Base-by-base conservation (phyloP, 2,888 invertebrate genomes). In the Drosophila yooni region DNA sequence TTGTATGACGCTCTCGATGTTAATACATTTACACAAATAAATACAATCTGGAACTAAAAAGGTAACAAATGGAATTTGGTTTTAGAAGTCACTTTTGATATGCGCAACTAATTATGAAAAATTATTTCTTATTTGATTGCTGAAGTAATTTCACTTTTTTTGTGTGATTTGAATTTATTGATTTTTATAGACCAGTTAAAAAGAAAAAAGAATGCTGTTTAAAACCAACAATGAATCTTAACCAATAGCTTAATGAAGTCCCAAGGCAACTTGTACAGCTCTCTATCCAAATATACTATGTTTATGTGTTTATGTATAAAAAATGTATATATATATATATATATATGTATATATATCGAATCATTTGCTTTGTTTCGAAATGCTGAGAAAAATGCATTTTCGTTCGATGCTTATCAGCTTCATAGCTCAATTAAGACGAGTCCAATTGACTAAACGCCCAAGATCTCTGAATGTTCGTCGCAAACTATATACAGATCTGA, bases 381-480 rank as follows among this genome's bases (percentile, higher is more conserved):
- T 40, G 18, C 48, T 50, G 27, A 0, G 25, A 62, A 52, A 53
- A 34, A 51, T 62, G 36, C 21, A 50, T 36, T 57, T 56, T 40
- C 40, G 40, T 34, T 60, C 51, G 52, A 11, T 54, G 70, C 74
- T 72, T 76, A 78, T 76, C 76, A 69, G 57, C 38, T 56, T 8
- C n/a, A n/a, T 38, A 48, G 57, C 52, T 74, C 59, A 78, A 78
- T 78, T 75, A 67, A 76, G 70, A 71, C 80, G 80, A 75, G 67
- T 67, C 59, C 76, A 67, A 53, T 71, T 60, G 53, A 74, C 38
- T 63, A 50, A 64, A 58, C 13, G 18, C 62, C 64, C n/a, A 56
- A 52, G 51, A 63, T 67, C 56, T 46, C 56, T 56, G 48, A 38
- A 46, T 36, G 34, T 52, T 27, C 34, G 15, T 10, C 25, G 18